Conservation (phyloP, 1,140 invertebrate genomes). For the Elysia chlorotica region DNA sequence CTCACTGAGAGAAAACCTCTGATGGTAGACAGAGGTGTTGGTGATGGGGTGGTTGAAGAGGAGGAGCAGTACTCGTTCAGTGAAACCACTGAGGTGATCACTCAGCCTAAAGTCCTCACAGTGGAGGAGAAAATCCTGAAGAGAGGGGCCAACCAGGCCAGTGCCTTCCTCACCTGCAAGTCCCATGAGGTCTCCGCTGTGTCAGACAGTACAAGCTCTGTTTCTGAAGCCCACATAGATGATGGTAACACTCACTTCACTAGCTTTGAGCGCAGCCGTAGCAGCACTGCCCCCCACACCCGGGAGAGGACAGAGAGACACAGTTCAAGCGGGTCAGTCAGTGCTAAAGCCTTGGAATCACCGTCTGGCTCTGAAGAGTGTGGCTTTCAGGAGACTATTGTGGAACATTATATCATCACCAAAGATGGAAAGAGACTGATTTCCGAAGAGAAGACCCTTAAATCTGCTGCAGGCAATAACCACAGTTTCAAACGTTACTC, state of each 20-base stretch:
- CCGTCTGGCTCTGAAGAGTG: no score
- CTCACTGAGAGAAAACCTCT: constrained; percentile 5
- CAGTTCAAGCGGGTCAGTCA: no score
- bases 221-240: no score
- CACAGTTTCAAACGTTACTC: background rate
- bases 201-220: no score
- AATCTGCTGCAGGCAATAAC: background rate
- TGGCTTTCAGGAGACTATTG: constrained; percentile 3
- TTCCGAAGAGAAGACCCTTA: constrained; percentile 14
- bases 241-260: background rate
- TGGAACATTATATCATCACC: constrained; percentile 18
- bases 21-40: constrained; percentile 1
- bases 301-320: background rate
- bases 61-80: background rate
- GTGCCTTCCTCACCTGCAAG: background rate
- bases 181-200: background rate
- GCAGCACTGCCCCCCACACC: background rate
- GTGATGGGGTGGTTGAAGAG: background rate
- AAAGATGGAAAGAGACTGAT: constrained; percentile 15
- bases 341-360: no score
- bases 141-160: constrained; percentile 4
- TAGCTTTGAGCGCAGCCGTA: background rate
- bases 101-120: background rate
- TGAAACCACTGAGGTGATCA: background rate
- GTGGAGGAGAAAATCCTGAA: constrained; percentile 8